These are phyloP conservation scores for Lithobates pipiens DNA, from an alignment of 2,797 vertebrate species.

Conservation along the genomic window DNA sequence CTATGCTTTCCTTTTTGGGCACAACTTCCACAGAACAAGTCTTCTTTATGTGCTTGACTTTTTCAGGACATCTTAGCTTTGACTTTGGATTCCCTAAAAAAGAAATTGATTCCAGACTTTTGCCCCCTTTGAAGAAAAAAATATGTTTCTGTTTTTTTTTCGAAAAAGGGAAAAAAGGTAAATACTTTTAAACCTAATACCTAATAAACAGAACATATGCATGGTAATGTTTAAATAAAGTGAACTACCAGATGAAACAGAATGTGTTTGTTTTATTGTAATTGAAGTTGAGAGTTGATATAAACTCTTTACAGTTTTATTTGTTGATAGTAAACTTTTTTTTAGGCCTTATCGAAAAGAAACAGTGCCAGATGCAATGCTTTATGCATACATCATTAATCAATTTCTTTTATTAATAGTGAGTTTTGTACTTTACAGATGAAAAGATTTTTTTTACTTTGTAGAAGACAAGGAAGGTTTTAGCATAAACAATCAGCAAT, in stretches of 20 bases:
- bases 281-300: neutral
- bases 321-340: slow-evolving; percentile 9
- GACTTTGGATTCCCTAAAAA: too few species aligned
- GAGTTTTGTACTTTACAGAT: slow-evolving; percentile 42
- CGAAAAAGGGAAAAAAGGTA: too few species aligned
- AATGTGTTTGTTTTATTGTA: slow-evolving; percentile 61
- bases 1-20: too few species aligned
- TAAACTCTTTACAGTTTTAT: slow-evolving; percentile 25
- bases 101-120: too few species aligned
- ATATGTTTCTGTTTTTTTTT: too few species aligned
- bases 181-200: too few species aligned
- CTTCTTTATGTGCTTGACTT: too few species aligned
- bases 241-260: neutral
- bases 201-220: too few species aligned
- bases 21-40: too few species aligned
- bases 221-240: too few species aligned
- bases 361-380: slow-evolving; percentile 36
- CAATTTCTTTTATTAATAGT: slow-evolving; percentile 45
- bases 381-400: slow-evolving; percentile 42
- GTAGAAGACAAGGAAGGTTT: slow-evolving; percentile 16
- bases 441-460: slow-evolving; percentile 28
- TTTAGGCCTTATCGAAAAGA: slow-evolving; percentile 40
- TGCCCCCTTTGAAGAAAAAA: too few species aligned
- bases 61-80: too few species aligned
- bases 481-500: slow-evolving; percentile 29